Conservation (phyloP, 2,888 invertebrate species). For the Chrysotoxum bicinctum region DNA sequence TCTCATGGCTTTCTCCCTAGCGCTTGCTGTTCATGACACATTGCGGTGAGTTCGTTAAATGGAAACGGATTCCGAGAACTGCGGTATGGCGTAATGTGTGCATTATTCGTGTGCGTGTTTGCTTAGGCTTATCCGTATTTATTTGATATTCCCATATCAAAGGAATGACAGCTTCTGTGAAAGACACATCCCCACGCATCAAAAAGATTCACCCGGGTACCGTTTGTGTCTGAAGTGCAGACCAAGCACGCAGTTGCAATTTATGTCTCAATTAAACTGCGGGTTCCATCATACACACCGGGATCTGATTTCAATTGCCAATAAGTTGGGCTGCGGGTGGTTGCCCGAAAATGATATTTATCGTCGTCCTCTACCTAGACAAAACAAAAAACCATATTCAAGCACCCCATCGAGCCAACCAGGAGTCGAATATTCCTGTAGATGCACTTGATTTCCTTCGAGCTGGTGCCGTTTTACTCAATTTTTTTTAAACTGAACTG, state of each 20-base stretch:
- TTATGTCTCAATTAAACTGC: conserved; percentile 42
- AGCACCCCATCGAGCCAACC: conserved; percentile 4
- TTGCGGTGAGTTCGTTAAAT: conserved; percentile 9
- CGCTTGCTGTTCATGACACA: conserved; percentile 43
- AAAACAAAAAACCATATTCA: background rate
- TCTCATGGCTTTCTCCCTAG: conserved; percentile 21
- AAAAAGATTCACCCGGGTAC: background rate
- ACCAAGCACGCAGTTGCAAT: conserved; percentile 20
- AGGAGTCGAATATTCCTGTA: conserved; percentile 12
- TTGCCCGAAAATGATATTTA: conserved; percentile 10
- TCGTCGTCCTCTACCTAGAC: background rate
- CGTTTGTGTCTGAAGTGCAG: conserved; percentile 4
- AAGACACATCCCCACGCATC: conserved; percentile 24
- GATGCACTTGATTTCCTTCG: conserved; percentile 46
- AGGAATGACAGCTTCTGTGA: conserved; percentile 40
- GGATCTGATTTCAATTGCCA: conserved; percentile 61
- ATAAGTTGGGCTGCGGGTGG: conserved; percentile 46
- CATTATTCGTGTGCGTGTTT: background rate
- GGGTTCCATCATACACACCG: conserved; percentile 10
- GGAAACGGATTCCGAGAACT: conserved; percentile 15
- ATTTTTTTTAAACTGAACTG: conserved; percentile 22
- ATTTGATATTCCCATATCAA: conserved; percentile 62
- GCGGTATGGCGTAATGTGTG: conserved; percentile 11
- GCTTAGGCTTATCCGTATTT: conserved; percentile 18
- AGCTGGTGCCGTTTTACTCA: background rate